Base-by-base conservation (phyloP, 1,140 invertebrate species). In the Rhyacophila brunnea region DNA sequence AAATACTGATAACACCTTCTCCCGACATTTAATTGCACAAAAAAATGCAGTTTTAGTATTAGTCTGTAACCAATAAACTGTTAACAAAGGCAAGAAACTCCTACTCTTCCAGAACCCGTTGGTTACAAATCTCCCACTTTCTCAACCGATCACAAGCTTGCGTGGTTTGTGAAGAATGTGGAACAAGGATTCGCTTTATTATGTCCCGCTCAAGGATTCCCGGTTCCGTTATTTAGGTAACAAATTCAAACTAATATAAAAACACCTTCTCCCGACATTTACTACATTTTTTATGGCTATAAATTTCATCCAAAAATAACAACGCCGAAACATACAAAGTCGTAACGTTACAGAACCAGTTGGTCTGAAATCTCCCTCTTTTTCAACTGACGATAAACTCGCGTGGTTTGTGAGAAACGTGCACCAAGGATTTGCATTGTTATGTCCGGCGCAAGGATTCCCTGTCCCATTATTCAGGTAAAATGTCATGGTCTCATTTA, bases 401-500 rank as follows among this genome's bases (percentile, higher is more conserved):
- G 80, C 81, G 57, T 82, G 80, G 67, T 85, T 85, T 73, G 80
- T 83, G 66, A 75, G 79, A 59, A 63, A 68, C 49, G 49, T 67
- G 53, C 63, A 62, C 51, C 70, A 74, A 67, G 68, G 71, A 63
- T 74, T 79, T 68, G 76, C 82, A 50, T 81, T 85, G 69, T 82
- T 81, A 69, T 88, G 83, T 77, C 85, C 84, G 65, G 86, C 84
- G 35, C 82, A 86, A 78, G 86, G 84, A 64, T 88, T 82, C 75
- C 86, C 87, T 34, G 78, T 87, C 66, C 87, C 87, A 64, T 67
- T 80, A 64, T 87, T 85, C 81, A 88, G 87, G 87, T 89, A 81
- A 83, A 78, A 69, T 68, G 58, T 64, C 23, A 49, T 44, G 34
- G 76, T 71, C 73, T 76, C 38, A 38, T 49, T 48, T 15, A 55